Evolutionary conservation across 2,888 invertebrate genomes (phyloP).

Genomic region (Pteria penguin): DNA sequence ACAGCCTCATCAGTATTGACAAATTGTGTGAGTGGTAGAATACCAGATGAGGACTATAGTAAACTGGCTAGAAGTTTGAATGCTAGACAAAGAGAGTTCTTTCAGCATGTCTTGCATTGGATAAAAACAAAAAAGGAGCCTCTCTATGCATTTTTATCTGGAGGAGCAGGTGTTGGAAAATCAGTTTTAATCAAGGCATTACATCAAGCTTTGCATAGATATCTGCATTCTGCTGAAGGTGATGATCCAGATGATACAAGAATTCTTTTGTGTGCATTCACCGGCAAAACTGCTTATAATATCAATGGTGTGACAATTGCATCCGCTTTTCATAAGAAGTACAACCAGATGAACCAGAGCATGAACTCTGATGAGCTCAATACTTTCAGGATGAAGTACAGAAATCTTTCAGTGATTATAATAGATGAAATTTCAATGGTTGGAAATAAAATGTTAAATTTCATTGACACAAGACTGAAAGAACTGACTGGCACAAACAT

Average conservation of each 20-base stretch:
- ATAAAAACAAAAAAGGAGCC: conserved; percentile 43
- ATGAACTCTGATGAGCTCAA: conserved; percentile 47
- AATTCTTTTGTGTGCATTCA: conserved; percentile 47
- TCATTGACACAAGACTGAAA: conserved; percentile 50
- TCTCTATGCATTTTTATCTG: conserved; percentile 48
- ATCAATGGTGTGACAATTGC: conserved; percentile 48
- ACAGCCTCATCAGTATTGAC: conserved; percentile 11
- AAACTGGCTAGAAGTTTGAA: conserved; percentile 38
- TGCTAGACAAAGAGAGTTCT: conserved; percentile 44
- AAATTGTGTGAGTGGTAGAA: conserved; percentile 18
- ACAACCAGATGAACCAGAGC: conserved; percentile 35
- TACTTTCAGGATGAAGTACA: conserved; percentile 47
- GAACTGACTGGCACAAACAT: conserved; percentile 45
- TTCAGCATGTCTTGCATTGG: conserved; percentile 43
- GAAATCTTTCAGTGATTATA: conserved; percentile 48
- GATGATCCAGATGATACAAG: conserved; percentile 48
- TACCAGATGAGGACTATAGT: conserved; percentile 34
- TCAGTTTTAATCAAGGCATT: conserved; percentile 49
- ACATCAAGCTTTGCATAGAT: conserved; percentile 46
- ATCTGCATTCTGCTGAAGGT: conserved; percentile 39
- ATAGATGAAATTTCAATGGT: conserved; percentile 57
- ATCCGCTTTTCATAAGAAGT: conserved; percentile 41
- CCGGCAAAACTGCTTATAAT: conserved; percentile 49
- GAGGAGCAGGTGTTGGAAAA: conserved; percentile 53
- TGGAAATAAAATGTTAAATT: conserved; percentile 43